Base-by-base conservation (phyloP, 2,113 vertebrate genomes). In the Emydura subglobosa region DNA sequence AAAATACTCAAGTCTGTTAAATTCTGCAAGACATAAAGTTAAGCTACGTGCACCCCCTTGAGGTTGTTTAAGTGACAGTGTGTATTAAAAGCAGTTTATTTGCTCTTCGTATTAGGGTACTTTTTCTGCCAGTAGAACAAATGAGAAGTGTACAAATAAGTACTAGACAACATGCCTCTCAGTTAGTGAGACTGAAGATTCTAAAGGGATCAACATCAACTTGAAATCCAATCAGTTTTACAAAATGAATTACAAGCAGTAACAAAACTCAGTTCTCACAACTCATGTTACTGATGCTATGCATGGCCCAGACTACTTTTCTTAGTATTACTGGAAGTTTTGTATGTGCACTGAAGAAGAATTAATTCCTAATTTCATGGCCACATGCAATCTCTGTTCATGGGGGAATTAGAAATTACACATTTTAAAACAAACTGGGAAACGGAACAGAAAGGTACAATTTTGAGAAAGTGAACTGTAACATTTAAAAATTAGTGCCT, bases 121-220 rank as follows among this genome's bases (percentile, higher is more conserved):
- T 53, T 84, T 6, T 13, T 84, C 47, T 65, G 61, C 22, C 25
- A 61, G 49, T 10, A 49, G 34, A 79, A 55, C 10, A 83, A 82
- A 49, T 42, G 7, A 53, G 12, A 1, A 1, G 10, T 0, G 8
- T 24, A 47, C 4, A 5, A 55, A 10, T 0, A 83, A 81, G 81
- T 24, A 8, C 11, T 1, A 0, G 1, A 19, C 34, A 29, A 31
- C 19, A 55, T 24, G 54, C 22, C 54, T 55, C 54, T 24, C 21
- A 55, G 8, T 55, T 14, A 5, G 11, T 1, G 19, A 29, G 29
- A 49, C 11, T 68, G 21, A 9, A 72, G 1, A 1, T 74, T 29
- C 7, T 2, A 14, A 86, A 4, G 19, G 3, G 54, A 2, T 9
- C 19, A 12, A 0, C 1, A 81, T 4, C 34, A 34, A 68, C 34